Percentiles rank a stretch among this genome's conserved stretches.
Evolutionary conservation across 2,113 vertebrate genomes (phyloP).

Genomic region (Morone chrysops): DNA sequence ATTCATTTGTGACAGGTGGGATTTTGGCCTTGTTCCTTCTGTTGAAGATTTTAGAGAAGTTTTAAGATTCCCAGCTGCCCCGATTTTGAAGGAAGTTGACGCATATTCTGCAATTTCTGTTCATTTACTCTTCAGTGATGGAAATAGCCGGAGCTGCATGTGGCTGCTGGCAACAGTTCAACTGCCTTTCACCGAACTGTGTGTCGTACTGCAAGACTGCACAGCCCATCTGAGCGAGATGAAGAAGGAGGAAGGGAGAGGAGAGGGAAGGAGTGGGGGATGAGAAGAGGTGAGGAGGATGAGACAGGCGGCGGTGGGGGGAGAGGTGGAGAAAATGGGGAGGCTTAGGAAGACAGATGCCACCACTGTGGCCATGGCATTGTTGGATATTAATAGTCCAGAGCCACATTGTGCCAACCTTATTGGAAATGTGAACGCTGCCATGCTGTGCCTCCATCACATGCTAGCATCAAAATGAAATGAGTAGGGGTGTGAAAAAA

Average conservation of each 20-base stretch:
- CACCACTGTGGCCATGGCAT: slow-evolving; percentile 80
- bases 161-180: slow-evolving; percentile 69
- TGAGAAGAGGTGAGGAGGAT: slow-evolving; percentile 34
- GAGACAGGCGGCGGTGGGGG: slow-evolving; percentile 21
- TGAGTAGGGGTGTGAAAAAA: slow-evolving; percentile 71
- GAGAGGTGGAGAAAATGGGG: slow-evolving; percentile 17
- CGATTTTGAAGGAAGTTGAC: slow-evolving; percentile 49
- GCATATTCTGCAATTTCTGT: slow-evolving; percentile 52
- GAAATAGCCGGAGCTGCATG: slow-evolving; percentile 64
- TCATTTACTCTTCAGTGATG: slow-evolving; percentile 54
- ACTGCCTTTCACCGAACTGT: slow-evolving; percentile 74
- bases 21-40: slow-evolving; percentile 7
- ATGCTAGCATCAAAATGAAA: slow-evolving; percentile 82
- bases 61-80: slow-evolving; percentile 19
- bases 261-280: neutral
- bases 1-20: neutral
- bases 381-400: slow-evolving; percentile 82
- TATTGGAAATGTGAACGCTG: slow-evolving; percentile 75
- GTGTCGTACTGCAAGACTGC: slow-evolving; percentile 56
- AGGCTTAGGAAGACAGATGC: slow-evolving; percentile 80
- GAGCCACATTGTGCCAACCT: slow-evolving; percentile 77
- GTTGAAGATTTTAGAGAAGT: neutral
- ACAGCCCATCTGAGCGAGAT: slow-evolving; percentile 68
- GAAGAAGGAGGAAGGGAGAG: slow-evolving; percentile 28
- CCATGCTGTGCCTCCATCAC: slow-evolving; percentile 68